Conservation (phyloP, 1,140 invertebrate genomes). For the Neoseiulus cucumeris region DNA sequence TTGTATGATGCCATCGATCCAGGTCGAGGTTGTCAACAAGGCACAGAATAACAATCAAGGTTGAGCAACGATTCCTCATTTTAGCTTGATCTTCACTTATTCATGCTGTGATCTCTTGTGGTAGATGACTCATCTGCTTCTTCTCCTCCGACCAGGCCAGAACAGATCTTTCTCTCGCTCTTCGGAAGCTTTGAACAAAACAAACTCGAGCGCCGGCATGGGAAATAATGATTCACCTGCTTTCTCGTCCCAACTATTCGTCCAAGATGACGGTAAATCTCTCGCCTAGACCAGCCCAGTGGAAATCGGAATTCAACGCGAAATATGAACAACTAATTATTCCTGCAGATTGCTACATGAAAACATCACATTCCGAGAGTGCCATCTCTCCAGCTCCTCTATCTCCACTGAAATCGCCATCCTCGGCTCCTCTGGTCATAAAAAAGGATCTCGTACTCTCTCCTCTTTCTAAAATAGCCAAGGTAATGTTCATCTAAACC, state of each 20-base stretch:
- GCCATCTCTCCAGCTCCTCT: conserved; percentile 34
- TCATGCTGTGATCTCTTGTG: neutral
- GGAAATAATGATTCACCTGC: neutral
- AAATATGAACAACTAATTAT: neutral
- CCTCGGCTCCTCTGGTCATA: conserved; percentile 18
- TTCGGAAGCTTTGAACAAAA: neutral
- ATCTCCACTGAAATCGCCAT: conserved; percentile 20
- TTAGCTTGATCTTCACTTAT: neutral
- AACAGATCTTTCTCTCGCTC: neutral
- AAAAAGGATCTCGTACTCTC: conserved; percentile 22
- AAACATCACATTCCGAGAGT: conserved; percentile 52
- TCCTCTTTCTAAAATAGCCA: conserved; percentile 21
- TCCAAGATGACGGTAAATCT: neutral
- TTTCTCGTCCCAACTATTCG: conserved; percentile 12
- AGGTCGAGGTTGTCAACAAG: neutral
- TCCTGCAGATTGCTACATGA: conserved; percentile 28
- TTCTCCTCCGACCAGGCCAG: too few relatives aligned
- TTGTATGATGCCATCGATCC: neutral
- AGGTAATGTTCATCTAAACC: conserved; percentile 9
- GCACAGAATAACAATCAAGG: neutral
- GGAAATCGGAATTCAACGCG: neutral
- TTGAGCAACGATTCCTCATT: neutral
- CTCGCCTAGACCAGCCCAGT: neutral
- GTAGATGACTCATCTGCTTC: neutral
- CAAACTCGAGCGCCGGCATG: conserved; percentile 8